Percentiles rank a stretch among this genome's conserved stretches.
These are phyloP conservation scores for Lithobates pipiens DNA, from an alignment of 2,797 vertebrate species.

Conservation along the genomic window DNA sequence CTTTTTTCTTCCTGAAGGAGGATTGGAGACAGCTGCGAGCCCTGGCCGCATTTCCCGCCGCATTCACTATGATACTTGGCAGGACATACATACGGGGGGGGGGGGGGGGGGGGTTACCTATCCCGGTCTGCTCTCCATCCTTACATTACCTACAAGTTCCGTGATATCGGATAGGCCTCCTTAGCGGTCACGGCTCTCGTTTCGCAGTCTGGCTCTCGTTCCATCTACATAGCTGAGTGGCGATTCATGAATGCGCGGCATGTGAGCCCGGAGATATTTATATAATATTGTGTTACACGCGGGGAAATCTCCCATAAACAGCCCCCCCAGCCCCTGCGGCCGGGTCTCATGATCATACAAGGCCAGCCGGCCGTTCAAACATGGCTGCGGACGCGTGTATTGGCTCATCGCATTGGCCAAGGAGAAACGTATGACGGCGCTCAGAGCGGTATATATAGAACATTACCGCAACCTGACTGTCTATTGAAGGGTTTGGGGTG, in stretches of 20 bases:
- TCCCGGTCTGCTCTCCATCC: too few species aligned
- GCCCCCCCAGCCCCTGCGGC: neutral
- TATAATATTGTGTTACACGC: constrained; percentile 2
- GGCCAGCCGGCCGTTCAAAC: neutral
- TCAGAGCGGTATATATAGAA: constrained; percentile 16
- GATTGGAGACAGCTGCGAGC: too few species aligned
- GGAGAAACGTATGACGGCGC: neutral
- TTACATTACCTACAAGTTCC: too few species aligned
- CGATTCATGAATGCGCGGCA: too few species aligned
- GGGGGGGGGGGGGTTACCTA: too few species aligned
- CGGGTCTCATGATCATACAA: constrained; percentile 25
- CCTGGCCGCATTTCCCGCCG: too few species aligned
- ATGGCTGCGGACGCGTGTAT: neutral
- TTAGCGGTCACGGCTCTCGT: neutral
- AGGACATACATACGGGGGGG: too few species aligned
- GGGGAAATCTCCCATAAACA: neutral
- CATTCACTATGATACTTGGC: too few species aligned
- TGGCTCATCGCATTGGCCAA: neutral
- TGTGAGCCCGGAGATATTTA: neutral
- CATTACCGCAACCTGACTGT: neutral
- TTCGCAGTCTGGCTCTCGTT: neutral
- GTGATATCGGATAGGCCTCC: neutral
- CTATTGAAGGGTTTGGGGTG: too few species aligned
- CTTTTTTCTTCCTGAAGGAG: too few species aligned
- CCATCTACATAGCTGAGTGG: too few species aligned